Evolutionary conservation across 2,888 invertebrate species (phyloP).

Genomic region (Cybosia mesomella): DNA sequence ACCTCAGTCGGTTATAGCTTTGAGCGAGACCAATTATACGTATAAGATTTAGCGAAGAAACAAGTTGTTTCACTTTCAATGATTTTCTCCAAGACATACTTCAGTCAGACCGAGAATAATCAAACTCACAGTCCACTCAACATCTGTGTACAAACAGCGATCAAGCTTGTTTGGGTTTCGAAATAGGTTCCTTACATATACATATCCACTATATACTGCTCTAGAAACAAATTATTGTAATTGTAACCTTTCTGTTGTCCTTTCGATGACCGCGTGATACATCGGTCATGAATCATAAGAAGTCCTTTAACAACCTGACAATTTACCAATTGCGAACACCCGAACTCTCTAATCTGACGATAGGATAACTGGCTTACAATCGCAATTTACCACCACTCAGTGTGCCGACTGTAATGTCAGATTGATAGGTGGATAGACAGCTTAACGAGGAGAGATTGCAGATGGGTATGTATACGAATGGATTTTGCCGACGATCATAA

Average conservation of each 20-base stretch:
- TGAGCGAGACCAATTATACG: too few species aligned
- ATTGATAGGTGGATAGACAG: slow-evolving; percentile 42
- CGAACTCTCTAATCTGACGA: slow-evolving; percentile 74
- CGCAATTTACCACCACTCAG: slow-evolving; percentile 67
- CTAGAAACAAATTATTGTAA: too few species aligned
- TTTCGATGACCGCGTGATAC: slow-evolving; percentile 52
- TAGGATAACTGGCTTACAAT: slow-evolving; percentile 72
- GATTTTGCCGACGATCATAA: slow-evolving; percentile 16
- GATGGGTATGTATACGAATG: slow-evolving; percentile 25
- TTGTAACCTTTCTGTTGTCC: slow-evolving; percentile 14
- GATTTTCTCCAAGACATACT: too few species aligned
- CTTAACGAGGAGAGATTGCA: slow-evolving; percentile 48
- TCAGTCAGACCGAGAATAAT: too few species aligned
- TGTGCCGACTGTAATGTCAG: slow-evolving; percentile 25
- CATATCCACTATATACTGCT: too few species aligned
- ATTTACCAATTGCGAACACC: slow-evolving; percentile 74
- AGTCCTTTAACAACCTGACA: slow-evolving; percentile 64
- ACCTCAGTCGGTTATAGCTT: too few species aligned
- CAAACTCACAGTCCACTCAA: too few species aligned
- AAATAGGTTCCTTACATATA: too few species aligned
- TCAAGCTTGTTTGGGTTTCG: too few species aligned
- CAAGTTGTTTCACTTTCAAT: too few species aligned
- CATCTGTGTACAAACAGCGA: too few species aligned
- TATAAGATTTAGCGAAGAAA: too few species aligned
- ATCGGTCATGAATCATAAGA: slow-evolving; percentile 64